Base-by-base conservation (phyloP, 2,888 invertebrate species). In the Cheilosia grossa region DNA sequence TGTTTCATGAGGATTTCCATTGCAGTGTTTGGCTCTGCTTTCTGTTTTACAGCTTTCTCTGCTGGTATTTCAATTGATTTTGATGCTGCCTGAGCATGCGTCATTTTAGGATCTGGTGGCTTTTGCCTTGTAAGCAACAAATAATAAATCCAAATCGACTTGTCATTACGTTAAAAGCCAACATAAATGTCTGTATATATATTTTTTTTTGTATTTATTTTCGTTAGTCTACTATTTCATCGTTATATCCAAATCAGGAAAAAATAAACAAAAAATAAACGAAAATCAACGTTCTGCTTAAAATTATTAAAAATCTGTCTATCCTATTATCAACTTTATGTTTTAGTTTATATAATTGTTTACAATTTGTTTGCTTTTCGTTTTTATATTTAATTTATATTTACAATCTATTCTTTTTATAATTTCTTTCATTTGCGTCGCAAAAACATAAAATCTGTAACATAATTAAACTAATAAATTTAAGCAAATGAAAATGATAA, bases 221-320 rank as follows among this genome's bases (percentile, higher is more conserved):
- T 81, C 80, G 75, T 85, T 72, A 85, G 70, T 72, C 72, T 82
- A 63, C 77, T 73, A 67, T 27, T 63, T 78, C 53, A 67, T 78
- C 70, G 66, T 78, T 72, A 66, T 77, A 54, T 61, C 56, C 40
- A 70, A 72, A 82, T 77, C 77, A 66, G 42, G 54, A 47, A 37
- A 15, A 70, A 81, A 70, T 67, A 63, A 69, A 58, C 24, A 67
- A 63, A 47, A 79, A 69, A 40, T 72, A 74, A 80, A 59, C 74
- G 49, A 73, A 79, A 79, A 74, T 80, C 47, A 83, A 70, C 40
- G 24, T 56, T 74, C 7, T 9, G 42, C 59, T 59, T 59, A 59
- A 44, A 59, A 44, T 59, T 69, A 61, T 42, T 61, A 53, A 69
- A 33, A 67, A 58, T 44, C 24, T 37, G 19, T 59, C 21, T 21